Evolutionary conservation across 2,797 vertebrate species (phyloP).

Genomic region (Kryptopterus vitreolus): DNA sequence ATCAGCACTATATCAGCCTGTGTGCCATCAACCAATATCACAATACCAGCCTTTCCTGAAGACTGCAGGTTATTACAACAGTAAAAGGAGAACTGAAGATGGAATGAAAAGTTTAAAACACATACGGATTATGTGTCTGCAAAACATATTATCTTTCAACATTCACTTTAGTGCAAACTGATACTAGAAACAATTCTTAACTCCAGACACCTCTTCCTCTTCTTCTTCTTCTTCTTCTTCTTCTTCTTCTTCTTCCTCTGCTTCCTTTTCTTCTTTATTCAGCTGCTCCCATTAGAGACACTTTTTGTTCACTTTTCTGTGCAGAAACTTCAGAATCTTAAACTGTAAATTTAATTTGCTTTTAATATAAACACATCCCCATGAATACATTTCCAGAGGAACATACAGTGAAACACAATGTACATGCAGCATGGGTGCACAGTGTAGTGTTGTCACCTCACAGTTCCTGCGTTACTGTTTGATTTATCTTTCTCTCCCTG

Average conservation of each 20-base stretch:
- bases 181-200: background rate
- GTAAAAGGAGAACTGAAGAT: background rate
- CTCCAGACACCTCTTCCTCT: background rate
- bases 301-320: background rate
- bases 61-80: background rate
- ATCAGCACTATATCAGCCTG: too few relatives aligned
- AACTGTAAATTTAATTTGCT: background rate
- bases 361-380: background rate
- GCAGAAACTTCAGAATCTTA: background rate
- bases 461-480: background rate
- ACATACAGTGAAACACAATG: background rate
- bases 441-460: background rate
- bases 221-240: too few relatives aligned
- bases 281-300: too few relatives aligned
- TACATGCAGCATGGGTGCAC: background rate
- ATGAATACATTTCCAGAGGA: background rate
- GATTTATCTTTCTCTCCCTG: conserved; percentile 19
- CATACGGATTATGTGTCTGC: background rate
- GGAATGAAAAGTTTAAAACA: background rate
- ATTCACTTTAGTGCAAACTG: background rate
- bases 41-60: background rate
- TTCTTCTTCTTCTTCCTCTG: too few relatives aligned
- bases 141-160: background rate
- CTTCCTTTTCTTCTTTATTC: too few relatives aligned
- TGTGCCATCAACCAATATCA: too few relatives aligned